Evolutionary conservation across 2,113 vertebrate genomes (phyloP).

Genomic region (Plestiodon gilberti): DNA sequence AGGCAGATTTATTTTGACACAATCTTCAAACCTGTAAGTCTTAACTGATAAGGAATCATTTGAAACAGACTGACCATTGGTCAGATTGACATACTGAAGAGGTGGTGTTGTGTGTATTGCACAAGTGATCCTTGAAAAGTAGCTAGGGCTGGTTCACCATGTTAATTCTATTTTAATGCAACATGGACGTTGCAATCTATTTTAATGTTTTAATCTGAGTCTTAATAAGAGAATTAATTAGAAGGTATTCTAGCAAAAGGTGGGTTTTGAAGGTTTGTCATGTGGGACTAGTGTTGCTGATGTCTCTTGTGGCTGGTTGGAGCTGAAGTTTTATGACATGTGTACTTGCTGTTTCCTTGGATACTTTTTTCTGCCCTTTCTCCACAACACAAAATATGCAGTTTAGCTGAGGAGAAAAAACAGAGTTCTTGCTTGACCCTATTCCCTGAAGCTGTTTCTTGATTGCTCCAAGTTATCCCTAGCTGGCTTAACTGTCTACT

Average conservation of each 20-base stretch:
- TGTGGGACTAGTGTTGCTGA: background rate
- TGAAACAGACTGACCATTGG: background rate
- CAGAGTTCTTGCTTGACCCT: conserved; percentile 9
- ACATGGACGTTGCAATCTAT: background rate
- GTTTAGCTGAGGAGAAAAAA: background rate
- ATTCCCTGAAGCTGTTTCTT: conserved; percentile 14
- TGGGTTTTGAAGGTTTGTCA: background rate
- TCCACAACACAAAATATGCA: background rate
- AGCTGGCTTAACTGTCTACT: background rate
- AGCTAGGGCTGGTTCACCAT: too few species aligned
- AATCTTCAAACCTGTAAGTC: background rate
- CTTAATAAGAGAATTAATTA: background rate
- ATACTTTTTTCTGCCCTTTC: background rate
- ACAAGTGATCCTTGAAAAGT: background rate
- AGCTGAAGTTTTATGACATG: background rate
- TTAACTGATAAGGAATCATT: background rate
- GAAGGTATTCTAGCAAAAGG: background rate
- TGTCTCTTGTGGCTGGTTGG: background rate
- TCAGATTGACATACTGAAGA: background rate
- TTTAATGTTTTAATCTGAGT: background rate
- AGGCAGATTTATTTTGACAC: background rate
- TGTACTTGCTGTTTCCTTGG: background rate
- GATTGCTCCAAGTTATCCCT: accelerated
- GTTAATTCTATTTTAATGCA: too few species aligned
- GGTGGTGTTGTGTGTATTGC: background rate